Evolutionary conservation across 2,888 invertebrate genomes (phyloP), one percentile per base, ranked within the genome.

Genomic region (Dynastes grantii): DNA sequence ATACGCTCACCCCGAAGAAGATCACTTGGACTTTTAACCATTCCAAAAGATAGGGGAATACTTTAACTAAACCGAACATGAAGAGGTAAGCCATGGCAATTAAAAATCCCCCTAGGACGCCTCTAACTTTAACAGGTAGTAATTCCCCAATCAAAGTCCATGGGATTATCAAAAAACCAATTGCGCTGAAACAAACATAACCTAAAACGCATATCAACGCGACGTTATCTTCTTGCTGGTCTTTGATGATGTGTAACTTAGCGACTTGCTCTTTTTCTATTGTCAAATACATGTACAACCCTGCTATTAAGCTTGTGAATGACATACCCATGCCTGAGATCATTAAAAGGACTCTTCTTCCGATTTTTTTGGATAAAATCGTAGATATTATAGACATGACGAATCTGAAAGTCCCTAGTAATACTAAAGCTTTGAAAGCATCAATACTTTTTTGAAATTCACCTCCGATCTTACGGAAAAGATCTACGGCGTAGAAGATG

Each of bases 111-210:
- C 91, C 90, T 8, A 91, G 87, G 73, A 89, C 88, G 0, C 91
- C 92, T 73, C 91, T 87, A 2, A 91, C 89, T 79, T 89, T 89
- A 11, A 90, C 89, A 1, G 92, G 91, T 49, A 92, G 84, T 9
- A 92, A 83, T 85, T 92, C 92, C 1, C 88, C 87, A 29, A 91
- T 90, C 32, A 92, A 83, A 2, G 92, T 90, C 92, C 92, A 92
- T 0, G 92, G 92, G 77, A 92, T 91, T 6, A 91, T 90, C 75
- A 91, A 84, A 83, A 90, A 89, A 0, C 92, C 92, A 8, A 92
- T 81, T 0, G 91, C 89, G 81, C 91, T 90, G 80, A 90, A 90
- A 79, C 90, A 90, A 5, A 91, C 90, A 84, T 91, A 92, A 5
- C 89, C 87, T 22, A 92, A 85, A 8, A 91, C 85, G 68, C 90